phyloP scores from a whole-genome alignment of 1,140 invertebrate species.

The Diorhabda sublineata region DNA sequence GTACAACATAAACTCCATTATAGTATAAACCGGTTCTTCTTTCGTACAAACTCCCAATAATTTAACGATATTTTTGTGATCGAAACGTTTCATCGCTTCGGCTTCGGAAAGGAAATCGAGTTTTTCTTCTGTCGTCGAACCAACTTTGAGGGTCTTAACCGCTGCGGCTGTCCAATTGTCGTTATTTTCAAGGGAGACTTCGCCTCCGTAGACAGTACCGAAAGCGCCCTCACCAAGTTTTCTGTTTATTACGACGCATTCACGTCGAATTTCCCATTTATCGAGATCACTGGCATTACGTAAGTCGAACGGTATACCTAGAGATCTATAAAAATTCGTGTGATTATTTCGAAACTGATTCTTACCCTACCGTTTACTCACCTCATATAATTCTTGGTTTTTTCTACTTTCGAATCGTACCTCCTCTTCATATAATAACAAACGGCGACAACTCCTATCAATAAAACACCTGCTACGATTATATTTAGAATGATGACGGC shows the following conservation, averaged over 20 bases:
- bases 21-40: constrained; percentile 79
- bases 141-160: constrained; percentile 84
- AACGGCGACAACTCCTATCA: constrained; percentile 56
- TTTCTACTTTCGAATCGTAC: constrained; percentile 67
- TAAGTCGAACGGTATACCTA: constrained; percentile 17
- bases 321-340: constrained; percentile 23
- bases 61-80: constrained; percentile 86
- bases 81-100: constrained; percentile 87
- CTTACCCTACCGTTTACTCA: constrained; percentile 56
- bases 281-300: constrained; percentile 53
- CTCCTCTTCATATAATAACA: constrained; percentile 65
- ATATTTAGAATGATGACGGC: constrained; percentile 69
- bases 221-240: constrained; percentile 87
- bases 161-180: constrained; percentile 82
- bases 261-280: constrained; percentile 81
- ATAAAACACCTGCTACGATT: constrained; percentile 60
- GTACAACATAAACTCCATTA: constrained; percentile 93
- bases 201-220: constrained; percentile 83
- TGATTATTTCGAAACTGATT: constrained; percentile 50
- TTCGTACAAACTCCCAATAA: constrained; percentile 82
- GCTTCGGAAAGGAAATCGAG: constrained; percentile 92
- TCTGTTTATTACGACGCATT: constrained; percentile 84
- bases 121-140: constrained; percentile 79
- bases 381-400: constrained; percentile 68
- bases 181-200: constrained; percentile 62